phyloP scores from a whole-genome alignment of 1,140 invertebrate species.

The Augochlora pura region DNA sequence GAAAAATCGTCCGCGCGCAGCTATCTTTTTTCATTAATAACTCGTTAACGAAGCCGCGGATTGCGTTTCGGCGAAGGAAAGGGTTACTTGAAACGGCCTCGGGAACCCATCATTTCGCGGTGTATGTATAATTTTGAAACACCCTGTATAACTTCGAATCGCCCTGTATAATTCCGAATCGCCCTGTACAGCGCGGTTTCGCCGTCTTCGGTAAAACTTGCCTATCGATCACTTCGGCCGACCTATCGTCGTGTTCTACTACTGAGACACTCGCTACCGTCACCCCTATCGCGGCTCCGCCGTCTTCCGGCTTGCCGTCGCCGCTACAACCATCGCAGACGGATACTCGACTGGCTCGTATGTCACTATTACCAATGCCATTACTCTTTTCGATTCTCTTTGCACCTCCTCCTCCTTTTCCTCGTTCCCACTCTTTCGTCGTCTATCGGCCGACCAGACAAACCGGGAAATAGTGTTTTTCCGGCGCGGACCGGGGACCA shows the following conservation, averaged over 20 bases:
- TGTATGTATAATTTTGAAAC: too few species aligned
- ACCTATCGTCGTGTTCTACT: conserved; percentile 34
- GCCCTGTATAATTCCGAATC: too few species aligned
- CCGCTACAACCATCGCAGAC: conserved; percentile 38
- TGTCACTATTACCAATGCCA: conserved; percentile 42
- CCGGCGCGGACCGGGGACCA: not conserved
- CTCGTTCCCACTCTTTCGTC: too few species aligned
- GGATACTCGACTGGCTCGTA: conserved; percentile 36
- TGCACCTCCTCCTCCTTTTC: not conserved
- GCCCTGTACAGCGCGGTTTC: conserved; percentile 25
- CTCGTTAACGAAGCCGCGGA: too few species aligned
- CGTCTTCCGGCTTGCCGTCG: conserved; percentile 20
- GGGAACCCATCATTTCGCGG: too few species aligned
- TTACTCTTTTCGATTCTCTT: conserved; percentile 37
- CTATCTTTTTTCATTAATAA: too few species aligned
- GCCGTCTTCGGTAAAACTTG: conserved; percentile 50
- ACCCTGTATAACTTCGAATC: too few species aligned
- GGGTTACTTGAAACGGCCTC: too few species aligned
- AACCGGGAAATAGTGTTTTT: conserved; percentile 27
- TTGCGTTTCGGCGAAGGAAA: too few species aligned
- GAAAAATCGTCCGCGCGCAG: too few species aligned
- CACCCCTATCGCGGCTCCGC: conserved; percentile 17
- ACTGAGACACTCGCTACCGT: conserved; percentile 42
- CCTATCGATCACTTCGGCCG: conserved; percentile 62
- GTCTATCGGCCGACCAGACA: conserved; percentile 1